Conservation (phyloP, 2,113 vertebrate genomes). For the Chaetorhynchus papuensis region DNA sequence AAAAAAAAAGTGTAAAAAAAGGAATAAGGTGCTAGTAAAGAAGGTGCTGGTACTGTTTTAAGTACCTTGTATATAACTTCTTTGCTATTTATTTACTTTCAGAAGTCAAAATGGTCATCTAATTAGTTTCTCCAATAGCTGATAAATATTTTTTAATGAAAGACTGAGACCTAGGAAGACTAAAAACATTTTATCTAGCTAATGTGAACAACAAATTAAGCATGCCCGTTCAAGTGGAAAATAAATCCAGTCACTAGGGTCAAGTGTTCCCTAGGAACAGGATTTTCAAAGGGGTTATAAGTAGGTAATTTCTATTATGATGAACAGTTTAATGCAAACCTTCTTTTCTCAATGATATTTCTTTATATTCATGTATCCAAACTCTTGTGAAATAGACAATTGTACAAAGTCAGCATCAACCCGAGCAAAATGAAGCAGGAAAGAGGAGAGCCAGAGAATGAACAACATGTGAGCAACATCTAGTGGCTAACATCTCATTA, state of each 20-base stretch:
- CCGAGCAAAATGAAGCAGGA: neutral
- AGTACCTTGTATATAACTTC: neutral
- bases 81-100: neutral
- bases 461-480: constrained; percentile 46
- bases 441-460: neutral
- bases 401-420: neutral
- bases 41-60: neutral
- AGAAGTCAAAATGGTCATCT: neutral
- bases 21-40: rapidly evolving
- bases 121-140: neutral
- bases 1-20: too few species aligned
- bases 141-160: neutral
- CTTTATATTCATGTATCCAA: neutral
- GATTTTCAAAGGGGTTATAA: neutral
- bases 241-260: neutral
- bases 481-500: constrained; percentile 39
- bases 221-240: neutral
- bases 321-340: neutral
- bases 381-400: neutral
- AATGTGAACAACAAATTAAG: neutral
- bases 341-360: neutral
- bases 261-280: neutral
- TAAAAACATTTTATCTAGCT: neutral
- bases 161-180: neutral
- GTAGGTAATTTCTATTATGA: neutral